A percentile compares a stretch with the other conserved stretches of the same genome.
Conservation (phyloP, 2,888 invertebrate genomes). For the Atrina japonica region DNA sequence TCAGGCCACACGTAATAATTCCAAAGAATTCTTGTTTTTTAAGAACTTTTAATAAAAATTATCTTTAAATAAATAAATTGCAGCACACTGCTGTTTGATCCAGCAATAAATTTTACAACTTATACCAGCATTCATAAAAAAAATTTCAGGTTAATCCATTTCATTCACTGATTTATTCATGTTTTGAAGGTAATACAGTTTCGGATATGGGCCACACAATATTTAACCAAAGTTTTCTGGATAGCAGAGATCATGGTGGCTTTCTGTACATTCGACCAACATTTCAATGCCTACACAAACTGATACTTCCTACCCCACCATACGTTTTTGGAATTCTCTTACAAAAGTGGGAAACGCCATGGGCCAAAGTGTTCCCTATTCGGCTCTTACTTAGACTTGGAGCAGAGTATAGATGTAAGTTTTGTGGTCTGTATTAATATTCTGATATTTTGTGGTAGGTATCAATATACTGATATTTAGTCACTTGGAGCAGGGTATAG, state of each 20-base stretch:
- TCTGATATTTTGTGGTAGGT: no score
- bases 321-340: slow-evolving; percentile 90
- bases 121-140: no score
- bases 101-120: no score
- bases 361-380: slow-evolving; percentile 89
- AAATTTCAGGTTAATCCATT: no score
- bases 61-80: no score
- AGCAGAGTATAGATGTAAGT: slow-evolving; percentile 88
- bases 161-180: slow-evolving; percentile 4
- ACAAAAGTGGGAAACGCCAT: slow-evolving; percentile 90
- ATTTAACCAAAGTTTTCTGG: slow-evolving; percentile 82
- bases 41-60: no score
- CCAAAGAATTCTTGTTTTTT: no score
- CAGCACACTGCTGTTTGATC: no score
- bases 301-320: slow-evolving; percentile 88
- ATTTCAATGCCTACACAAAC: slow-evolving; percentile 90
- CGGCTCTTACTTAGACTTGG: slow-evolving; percentile 89
- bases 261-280: slow-evolving; percentile 91
- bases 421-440: neutral
- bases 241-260: slow-evolving; percentile 83
- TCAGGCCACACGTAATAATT: no score
- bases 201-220: slow-evolving; percentile 87
- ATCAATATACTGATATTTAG: no score
- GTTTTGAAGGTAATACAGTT: slow-evolving; percentile 85
- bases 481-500: no score